phyloP scores from a whole-genome alignment of 2,888 invertebrate species.

The Acanthosepion pharaonis region DNA sequence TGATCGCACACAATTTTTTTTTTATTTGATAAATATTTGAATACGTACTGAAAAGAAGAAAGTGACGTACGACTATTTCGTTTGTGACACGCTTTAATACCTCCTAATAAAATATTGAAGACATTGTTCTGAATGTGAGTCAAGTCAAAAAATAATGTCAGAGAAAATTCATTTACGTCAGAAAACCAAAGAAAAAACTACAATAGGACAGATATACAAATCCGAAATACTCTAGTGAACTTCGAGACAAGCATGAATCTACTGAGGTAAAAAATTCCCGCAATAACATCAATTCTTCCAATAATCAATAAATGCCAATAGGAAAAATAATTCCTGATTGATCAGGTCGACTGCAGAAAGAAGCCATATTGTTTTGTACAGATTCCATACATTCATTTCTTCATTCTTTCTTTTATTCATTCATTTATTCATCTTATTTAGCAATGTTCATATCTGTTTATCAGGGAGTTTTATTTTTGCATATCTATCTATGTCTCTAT shows the following conservation, averaged over 20 bases:
- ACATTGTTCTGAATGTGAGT: background rate
- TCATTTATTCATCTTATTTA: too few relatives aligned
- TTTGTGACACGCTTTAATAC: background rate
- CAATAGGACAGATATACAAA: background rate
- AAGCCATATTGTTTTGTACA: background rate
- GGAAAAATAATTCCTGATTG: background rate
- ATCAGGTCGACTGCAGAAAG: background rate
- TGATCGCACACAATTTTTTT: background rate
- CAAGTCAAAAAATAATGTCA: background rate
- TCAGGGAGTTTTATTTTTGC: too few relatives aligned
- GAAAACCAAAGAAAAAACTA: background rate
- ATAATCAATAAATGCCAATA: background rate
- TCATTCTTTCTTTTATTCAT: too few relatives aligned
- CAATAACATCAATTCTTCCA: background rate
- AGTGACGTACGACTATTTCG: background rate
- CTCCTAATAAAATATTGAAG: background rate
- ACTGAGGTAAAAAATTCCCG: background rate
- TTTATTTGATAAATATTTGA: too few relatives aligned
- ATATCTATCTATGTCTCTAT: background rate
- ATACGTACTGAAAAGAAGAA: background rate
- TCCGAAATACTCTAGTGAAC: background rate
- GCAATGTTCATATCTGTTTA: too few relatives aligned
- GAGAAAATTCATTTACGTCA: background rate
- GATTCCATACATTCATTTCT: too few relatives aligned
- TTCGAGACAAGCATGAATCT: background rate